Evolutionary conservation across 2,888 invertebrate species (phyloP), one percentile per base, ranked within the genome.

Genomic region (Diadromus collaris): DNA sequence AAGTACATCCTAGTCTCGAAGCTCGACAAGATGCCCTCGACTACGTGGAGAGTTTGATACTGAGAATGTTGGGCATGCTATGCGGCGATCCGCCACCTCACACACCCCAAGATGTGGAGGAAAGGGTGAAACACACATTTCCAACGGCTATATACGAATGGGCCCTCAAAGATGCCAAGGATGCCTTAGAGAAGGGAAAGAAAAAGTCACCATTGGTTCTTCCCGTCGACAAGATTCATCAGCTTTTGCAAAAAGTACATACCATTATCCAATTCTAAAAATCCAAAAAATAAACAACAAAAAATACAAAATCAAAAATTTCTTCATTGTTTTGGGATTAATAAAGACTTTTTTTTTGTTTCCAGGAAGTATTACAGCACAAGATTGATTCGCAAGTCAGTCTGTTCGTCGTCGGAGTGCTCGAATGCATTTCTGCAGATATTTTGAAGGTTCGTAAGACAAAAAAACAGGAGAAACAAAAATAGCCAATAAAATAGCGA

Each of bases 361-460:
- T 81, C 73, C 91, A 97, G 96, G 97, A 97, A 92, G 95, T 97
- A 81, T 92, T 97, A 32, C 94, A 95, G 85, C 96, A 96, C 91
- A 97, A 97, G 92, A 95, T 97, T 83, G 97, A 97, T 91, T 94
- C 94, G 80, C 96, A 96, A 75, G 97, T 98, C 41, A 95, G 97
- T 3, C 93, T 97, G 75, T 98, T 97, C 92, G 95, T 98, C 88
- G 96, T 97, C 58, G 98, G 97, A 63, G 97, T 99, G 56, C 92
- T 99, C 84, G 99, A 99, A 91, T 98, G 97, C 91, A 97, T 99
- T 84, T 96, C 97, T 83, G 96, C 97, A 1, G 99, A 99, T 92
- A 98, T 99, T 85, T 92, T 99, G 69, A 97, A 98, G 92, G 94
- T 94, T 89, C 86, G 86, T 88, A 73, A 54, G 56, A 69, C 60